Base-by-base conservation (phyloP, 2,113 vertebrate species). In the Rutilus rutilus region DNA sequence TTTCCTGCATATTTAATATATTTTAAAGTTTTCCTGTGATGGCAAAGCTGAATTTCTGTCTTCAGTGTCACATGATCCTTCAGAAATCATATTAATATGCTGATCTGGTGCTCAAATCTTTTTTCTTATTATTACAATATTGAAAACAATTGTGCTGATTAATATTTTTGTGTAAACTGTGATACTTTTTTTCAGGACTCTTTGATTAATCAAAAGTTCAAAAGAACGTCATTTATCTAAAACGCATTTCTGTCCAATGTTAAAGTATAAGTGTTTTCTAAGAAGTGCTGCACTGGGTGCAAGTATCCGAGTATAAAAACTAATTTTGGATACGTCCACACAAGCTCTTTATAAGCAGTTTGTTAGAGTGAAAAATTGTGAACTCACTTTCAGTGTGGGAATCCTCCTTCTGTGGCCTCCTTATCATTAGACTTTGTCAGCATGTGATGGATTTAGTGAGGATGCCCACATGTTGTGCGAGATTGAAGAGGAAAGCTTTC, bases 381-480 rank as follows among this genome's bases (percentile, higher is more conserved):
- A 77, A 33, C 10, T 73, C 36, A 73, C 10, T n/a, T 73, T 73
- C 69, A 11, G 1, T 42, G 36, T 60, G 54, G 77, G 11, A 62
- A 62, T 59, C 17, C 59, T 64, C 39, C 42, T 74, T 25, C 71
- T 77, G 74, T 54, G 45, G 17, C 27, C 25, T 67, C 60, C 78
- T 42, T 65, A 65, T 81, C 60, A 21, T 81, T 50, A 65, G 39
- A 81, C 78, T 47, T 25, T 47, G 62, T 54, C 80, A 54, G 45
- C 30, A 39, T 54, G 80, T 71, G 80, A 69, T 71, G 47, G 64
- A 71, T 82, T 25, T 69, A 69, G 80, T 36, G 62, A 82, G 27
- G 42, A 30, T 36, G 36, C 42, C 30, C 11, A 71, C 11, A 50
- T 71, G 81, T 59, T 80, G 59, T 64, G 23, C 19, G 23, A 11